Evolutionary conservation across 2,888 invertebrate species (phyloP).

Genomic region (Isoperla grammatica): DNA sequence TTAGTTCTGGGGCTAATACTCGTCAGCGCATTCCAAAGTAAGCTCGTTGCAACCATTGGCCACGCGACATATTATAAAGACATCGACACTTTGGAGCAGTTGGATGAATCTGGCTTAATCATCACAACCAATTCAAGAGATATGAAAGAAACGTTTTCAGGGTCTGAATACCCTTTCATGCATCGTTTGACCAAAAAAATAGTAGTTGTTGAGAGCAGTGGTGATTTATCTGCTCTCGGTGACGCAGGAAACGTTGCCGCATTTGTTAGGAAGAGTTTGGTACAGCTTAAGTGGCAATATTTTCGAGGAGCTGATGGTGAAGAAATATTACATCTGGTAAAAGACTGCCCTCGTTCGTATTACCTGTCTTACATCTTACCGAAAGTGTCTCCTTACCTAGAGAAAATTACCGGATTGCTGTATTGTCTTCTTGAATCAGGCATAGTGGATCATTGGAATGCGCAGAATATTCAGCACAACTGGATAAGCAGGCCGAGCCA

Average conservation of each 20-base stretch:
- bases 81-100: constrained; percentile 43
- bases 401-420: constrained; percentile 38
- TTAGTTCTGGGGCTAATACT: constrained; percentile 43
- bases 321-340: constrained; percentile 44
- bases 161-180: not conserved
- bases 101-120: constrained; percentile 42
- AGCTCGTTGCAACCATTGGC: constrained; percentile 44
- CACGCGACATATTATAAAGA: constrained; percentile 43
- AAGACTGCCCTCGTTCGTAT: constrained; percentile 45
- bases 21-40: constrained; percentile 44
- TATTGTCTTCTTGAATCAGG: too few species aligned
- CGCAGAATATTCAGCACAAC: too few species aligned
- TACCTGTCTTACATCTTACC: constrained; percentile 45
- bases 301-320: constrained; percentile 37
- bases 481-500: too few species aligned
- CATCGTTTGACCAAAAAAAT: not conserved
- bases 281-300: not conserved
- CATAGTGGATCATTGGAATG: too few species aligned
- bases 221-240: constrained; percentile 1
- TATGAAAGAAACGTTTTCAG: not conserved
- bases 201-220: not conserved
- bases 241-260: constrained; percentile 7
- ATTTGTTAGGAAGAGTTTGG: constrained; percentile 2
- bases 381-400: constrained; percentile 43
- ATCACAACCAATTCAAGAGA: constrained; percentile 41